A percentile compares a stretch with the other conserved stretches of the same genome.
Evolutionary conservation across 2,797 vertebrate genomes (phyloP).

Genomic region (Notamacropus eugenii): DNA sequence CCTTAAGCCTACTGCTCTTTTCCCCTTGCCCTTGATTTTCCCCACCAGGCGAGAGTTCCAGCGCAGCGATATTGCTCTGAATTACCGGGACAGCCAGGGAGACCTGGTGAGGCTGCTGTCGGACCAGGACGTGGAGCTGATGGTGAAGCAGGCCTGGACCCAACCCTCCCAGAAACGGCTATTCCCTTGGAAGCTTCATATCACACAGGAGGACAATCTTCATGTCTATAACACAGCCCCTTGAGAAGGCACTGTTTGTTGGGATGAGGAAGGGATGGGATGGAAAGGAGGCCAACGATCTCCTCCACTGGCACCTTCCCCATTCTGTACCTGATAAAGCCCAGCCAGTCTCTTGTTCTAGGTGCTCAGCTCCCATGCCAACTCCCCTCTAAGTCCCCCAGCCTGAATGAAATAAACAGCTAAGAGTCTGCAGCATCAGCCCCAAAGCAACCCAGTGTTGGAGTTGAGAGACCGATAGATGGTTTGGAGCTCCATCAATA

Average conservation of each 20-base stretch:
- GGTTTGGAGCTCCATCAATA: not conserved
- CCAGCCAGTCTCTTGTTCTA: not conserved
- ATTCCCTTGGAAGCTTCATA: slow-evolving; percentile 92
- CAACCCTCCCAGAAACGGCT: slow-evolving; percentile 79
- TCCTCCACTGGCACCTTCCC: not conserved
- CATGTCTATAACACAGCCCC: slow-evolving; percentile 88
- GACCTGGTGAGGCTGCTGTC: slow-evolving; percentile 94
- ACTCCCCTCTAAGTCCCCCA: not conserved
- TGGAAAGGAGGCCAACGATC: not conserved
- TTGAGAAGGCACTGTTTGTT: slow-evolving; percentile 52
- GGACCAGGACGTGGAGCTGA: slow-evolving; percentile 91
- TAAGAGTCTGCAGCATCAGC: not conserved
- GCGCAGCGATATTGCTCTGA: slow-evolving; percentile 88
- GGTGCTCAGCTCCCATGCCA: not conserved
- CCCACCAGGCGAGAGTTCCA: slow-evolving; percentile 89
- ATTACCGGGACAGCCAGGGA: slow-evolving; percentile 91
- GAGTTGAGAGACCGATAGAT: not conserved
- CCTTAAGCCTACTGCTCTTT: not conserved
- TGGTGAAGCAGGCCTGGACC: slow-evolving; percentile 87
- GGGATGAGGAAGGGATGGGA: not conserved
- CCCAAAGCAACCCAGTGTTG: not conserved
- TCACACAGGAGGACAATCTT: slow-evolving; percentile 89
- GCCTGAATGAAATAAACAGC: not conserved
- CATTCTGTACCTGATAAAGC: not conserved
- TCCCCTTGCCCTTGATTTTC: not conserved